A percentile compares a stretch with the other conserved stretches of the same genome.
Evolutionary conservation across 2,113 vertebrate genomes (phyloP).

Genomic region (human): GRCh38 chr1:52124501-52125000

Average conservation of each 20-base stretch:
- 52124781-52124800: background rate
- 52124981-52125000: background rate
- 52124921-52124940: slow-evolving; percentile 4
- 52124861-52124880: slow-evolving; percentile 10
- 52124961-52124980: background rate
- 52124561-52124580: background rate
- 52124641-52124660: background rate
- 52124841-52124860: background rate
- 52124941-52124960: background rate
- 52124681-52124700: background rate
- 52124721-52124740: background rate
- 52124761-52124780: background rate
- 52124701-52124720: background rate
- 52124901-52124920: slow-evolving; percentile 44
- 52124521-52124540: background rate
- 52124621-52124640: background rate
- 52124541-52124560: background rate
- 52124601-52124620: background rate
- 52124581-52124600: background rate
- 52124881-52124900: background rate
- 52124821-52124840: background rate
- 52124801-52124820: background rate
- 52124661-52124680: background rate
- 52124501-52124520: background rate
- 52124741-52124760: background rate